Percentiles rank a stretch among this genome's conserved stretches.
Conservation (phyloP, 1,140 invertebrate genomes). For the Drosophila varians region DNA sequence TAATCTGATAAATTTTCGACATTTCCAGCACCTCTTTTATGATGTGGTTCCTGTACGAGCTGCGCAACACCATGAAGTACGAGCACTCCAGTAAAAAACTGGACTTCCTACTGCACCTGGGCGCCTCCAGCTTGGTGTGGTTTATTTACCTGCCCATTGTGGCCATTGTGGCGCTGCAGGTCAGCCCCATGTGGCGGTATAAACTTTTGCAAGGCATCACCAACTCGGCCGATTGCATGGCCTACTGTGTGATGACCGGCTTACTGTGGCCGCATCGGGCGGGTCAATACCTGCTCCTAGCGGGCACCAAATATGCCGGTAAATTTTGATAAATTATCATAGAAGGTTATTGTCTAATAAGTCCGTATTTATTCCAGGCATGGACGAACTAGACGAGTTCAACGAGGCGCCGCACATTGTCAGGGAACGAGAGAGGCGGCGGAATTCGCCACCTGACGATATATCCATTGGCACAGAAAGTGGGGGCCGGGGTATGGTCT, state of each 20-base stretch:
- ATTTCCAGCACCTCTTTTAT: slow-evolving; percentile 93
- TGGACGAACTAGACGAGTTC: slow-evolving; percentile 95
- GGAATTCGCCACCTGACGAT: slow-evolving; percentile 71
- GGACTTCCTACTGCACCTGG: slow-evolving; percentile 97
- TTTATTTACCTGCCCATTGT: slow-evolving; percentile 98
- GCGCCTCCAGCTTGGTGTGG: slow-evolving; percentile 98
- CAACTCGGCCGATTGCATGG: slow-evolving; percentile 96
- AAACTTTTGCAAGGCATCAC: slow-evolving; percentile 97
- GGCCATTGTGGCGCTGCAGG: slow-evolving; percentile 95
- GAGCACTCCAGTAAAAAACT: slow-evolving; percentile 95
- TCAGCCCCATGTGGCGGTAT: slow-evolving; percentile 97
- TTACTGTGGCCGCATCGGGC: slow-evolving; percentile 96
- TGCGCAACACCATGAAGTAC: slow-evolving; percentile 96
- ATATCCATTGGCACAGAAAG: slow-evolving; percentile 57
- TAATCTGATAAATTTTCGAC: not conserved
- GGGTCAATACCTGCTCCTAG: slow-evolving; percentile 94
- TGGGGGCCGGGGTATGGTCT: slow-evolving; percentile 57
- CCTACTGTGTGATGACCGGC: slow-evolving; percentile 96
- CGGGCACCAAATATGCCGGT: slow-evolving; percentile 87
- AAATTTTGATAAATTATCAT: not conserved
- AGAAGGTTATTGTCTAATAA: not conserved
- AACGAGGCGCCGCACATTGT: slow-evolving; percentile 93
- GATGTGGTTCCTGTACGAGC: slow-evolving; percentile 96
- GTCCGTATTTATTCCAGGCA: slow-evolving; percentile 79
- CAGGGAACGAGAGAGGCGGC: slow-evolving; percentile 72